Evolutionary conservation across 2,113 vertebrate species (phyloP), one percentile per base, ranked within the genome.

Genomic region (Synodontis membranacea): DNA sequence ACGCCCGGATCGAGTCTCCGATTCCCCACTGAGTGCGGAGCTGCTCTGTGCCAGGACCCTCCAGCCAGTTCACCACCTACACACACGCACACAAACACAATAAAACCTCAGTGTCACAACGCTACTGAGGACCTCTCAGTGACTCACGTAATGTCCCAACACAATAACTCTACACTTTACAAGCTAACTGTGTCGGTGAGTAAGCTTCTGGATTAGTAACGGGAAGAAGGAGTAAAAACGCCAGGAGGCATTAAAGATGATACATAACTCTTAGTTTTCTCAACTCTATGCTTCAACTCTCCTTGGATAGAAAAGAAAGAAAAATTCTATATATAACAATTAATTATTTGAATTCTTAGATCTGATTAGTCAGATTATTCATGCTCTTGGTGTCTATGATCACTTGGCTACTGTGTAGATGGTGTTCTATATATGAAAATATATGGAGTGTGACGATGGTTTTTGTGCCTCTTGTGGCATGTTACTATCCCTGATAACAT

Each of bases 51-150:
- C 98, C 98, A 10, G 98, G 98, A 88, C 98, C 98, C 96, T 99
- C 97, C 89, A 99, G 95, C 98, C 98, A 99, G 89, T 97, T 98
- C 89, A 99, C 98, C 74, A 99, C 98, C 98, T 99, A 88, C 54
- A 87, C 85, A 83, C 66, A 86, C 70, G 79, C 70, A 80, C 28
- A 58, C 48, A 86, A 81, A 88, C 76, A 82, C 34, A 56, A 52
- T 11, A 62, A 19, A 64, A 15, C 11, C 62, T 42, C 15, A 72
- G 46, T 46, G 74, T 79, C 76, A 54, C 4, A 54, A 56, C 56
- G 12, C 31, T 50, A 10, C 31, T 23, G 50, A 54, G 50, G 19
- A 25, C 19, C 48, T 21, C 76, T 3, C 48, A 80, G 50, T 37
- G 76, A 80, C 76, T 80, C 52, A 54, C 10, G n/a, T 56, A 12